phyloP scores from a whole-genome alignment of 2,113 vertebrate species.

The Cygnus buccinator region DNA sequence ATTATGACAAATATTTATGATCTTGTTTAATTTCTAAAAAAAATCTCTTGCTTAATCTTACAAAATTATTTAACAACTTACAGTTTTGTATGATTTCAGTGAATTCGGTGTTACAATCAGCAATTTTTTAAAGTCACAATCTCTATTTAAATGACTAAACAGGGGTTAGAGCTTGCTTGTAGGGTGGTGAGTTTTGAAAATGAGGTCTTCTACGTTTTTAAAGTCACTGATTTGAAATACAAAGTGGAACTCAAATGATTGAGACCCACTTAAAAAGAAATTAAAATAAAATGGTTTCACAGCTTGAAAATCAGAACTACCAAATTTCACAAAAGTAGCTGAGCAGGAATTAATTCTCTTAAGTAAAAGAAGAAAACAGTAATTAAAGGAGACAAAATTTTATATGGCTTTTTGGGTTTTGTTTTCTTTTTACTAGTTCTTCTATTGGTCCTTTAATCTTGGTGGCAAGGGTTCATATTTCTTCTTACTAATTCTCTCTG shows the following conservation, averaged over 20 bases:
- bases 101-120: neutral
- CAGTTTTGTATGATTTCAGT: neutral
- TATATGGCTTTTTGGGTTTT: accelerated
- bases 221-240: neutral
- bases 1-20: neutral
- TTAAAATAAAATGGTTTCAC: neutral
- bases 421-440: neutral
- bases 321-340: neutral
- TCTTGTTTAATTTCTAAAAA: neutral
- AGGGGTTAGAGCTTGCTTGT: neutral
- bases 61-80: neutral
- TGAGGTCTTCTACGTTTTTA: neutral
- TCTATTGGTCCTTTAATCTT: neutral
- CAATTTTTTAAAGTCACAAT: neutral
- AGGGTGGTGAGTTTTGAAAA: neutral
- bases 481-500: conserved; percentile 43
- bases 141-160: neutral
- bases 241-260: neutral
- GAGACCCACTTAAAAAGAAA: neutral
- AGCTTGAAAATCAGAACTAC: neutral
- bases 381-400: neutral
- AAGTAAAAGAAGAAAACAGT: neutral
- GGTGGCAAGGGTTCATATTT: neutral
- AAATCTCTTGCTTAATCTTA: neutral
- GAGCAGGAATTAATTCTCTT: neutral